Evolutionary conservation across 2,888 invertebrate species (phyloP), one percentile per base, ranked within the genome.

Genomic region (Phanerotoma sp.): DNA sequence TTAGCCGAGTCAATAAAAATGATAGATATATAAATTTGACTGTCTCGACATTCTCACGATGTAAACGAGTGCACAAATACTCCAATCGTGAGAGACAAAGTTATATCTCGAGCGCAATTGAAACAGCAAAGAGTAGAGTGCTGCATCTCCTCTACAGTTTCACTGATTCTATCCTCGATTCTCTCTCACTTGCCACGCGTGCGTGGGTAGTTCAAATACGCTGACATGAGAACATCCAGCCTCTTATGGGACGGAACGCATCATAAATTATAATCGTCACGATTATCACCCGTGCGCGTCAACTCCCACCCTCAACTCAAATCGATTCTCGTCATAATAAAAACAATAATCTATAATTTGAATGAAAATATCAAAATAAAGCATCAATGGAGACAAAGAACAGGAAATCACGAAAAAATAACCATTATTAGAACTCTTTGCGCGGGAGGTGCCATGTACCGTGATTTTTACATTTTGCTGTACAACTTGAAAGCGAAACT

Each of bases 221-320:
- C 62, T 66, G 66, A 64, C 62, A 66, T 58, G 62, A 62, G 62
- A 62, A 66, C 60, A 60, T 62, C 64, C 54, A 64, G 60, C 65
- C 69, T 68, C 68, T 70, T 65, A 66, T 56, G 62, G 61, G 59
- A 58, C 57, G 57, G 56, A 57, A 64, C 61, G 61, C 61, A 68
- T 70, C 67, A 69, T 74, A 72, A 74, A 73, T 72, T 72, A 73
- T 71, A 68, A 72, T 70, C 66, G 64, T 51, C 62, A 46, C 51
- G 64, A 70, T 67, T 67, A 69, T 66, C 67, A 59, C 56, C 53
- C 48, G 51, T 51, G 49, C 35, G 50, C 30, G 38, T 38, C 45
- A 41, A 44, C 30, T 44, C 44, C 45, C 41, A 51, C 25, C 62
- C 47, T 60, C 48, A 46, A 51, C 49, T 47, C 33, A 30, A 11